A percentile compares a stretch with the other conserved stretches of the same genome.
Conservation (phyloP, 2,888 invertebrate genomes). For the Chymomyza procnemis region DNA sequence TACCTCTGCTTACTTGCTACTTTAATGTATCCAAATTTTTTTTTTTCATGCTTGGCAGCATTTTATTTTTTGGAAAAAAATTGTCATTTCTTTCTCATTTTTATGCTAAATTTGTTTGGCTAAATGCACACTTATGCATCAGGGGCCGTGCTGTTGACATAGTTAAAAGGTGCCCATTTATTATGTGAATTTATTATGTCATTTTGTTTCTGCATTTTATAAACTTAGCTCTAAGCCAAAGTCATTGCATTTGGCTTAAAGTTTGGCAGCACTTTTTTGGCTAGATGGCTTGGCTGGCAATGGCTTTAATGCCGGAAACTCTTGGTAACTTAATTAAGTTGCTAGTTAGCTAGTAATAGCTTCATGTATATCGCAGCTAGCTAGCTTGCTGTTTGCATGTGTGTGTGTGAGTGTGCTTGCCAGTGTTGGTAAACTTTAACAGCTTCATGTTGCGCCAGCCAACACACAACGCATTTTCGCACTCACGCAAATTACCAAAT, state of each 20-base stretch:
- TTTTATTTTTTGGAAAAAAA: slow-evolving; percentile 2
- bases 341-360: slow-evolving; percentile 10
- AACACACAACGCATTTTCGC: slow-evolving; percentile 55
- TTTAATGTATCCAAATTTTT: no score
- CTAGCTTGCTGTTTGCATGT: background rate
- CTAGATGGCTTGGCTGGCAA: background rate
- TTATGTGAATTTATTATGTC: slow-evolving; percentile 60
- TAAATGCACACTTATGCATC: slow-evolving; percentile 6
- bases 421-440: slow-evolving; percentile 45
- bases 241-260: background rate
- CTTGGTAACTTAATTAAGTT: slow-evolving; percentile 60
- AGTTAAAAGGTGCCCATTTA: slow-evolving; percentile 62
- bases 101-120: slow-evolving; percentile 6
- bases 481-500: slow-evolving; percentile 71
- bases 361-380: slow-evolving; percentile 18
- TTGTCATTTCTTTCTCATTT: slow-evolving; percentile 5
- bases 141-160: slow-evolving; percentile 56
- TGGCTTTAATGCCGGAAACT: slow-evolving; percentile 34
- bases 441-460: slow-evolving; percentile 18
- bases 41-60: slow-evolving; percentile 23
- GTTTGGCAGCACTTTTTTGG: slow-evolving; percentile 28
- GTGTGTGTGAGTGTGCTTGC: slow-evolving; percentile 1
- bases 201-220: background rate
- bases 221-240: background rate
- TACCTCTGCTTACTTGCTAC: no score